These are phyloP conservation scores for Pempheris klunzingeri DNA, from an alignment of 2,797 vertebrate genomes.

Conservation along the genomic window DNA sequence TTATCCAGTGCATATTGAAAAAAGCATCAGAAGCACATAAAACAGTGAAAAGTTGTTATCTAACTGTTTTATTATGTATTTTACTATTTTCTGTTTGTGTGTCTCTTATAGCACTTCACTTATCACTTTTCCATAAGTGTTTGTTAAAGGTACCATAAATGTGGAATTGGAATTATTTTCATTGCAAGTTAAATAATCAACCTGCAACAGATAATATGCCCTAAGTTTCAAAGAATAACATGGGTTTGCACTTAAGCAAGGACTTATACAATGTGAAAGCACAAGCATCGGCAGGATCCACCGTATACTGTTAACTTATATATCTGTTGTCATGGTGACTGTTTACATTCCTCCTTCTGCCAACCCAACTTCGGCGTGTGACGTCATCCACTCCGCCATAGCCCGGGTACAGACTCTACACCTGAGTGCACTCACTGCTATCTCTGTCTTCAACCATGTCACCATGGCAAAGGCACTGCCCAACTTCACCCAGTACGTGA, in stretches of 20 bases:
- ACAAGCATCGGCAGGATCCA: constrained; percentile 1
- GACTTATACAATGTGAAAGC: not conserved
- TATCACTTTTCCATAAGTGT: not conserved
- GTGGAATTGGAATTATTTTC: too few species aligned
- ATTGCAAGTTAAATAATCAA: not conserved
- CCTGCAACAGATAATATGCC: not conserved
- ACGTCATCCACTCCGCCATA: too few species aligned
- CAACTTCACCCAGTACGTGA: too few species aligned
- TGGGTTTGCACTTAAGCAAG: not conserved
- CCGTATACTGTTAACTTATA: too few species aligned
- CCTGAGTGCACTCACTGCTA: too few species aligned
- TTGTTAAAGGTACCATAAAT: not conserved
- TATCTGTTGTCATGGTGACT: too few species aligned
- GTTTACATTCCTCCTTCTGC: too few species aligned
- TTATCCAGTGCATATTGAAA: not conserved
- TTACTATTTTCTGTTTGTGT: not conserved
- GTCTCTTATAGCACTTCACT: not conserved
- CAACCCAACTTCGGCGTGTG: too few species aligned
- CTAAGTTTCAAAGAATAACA: not conserved
- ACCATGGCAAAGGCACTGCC: too few species aligned
- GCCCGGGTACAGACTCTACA: too few species aligned
- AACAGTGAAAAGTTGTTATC: not conserved
- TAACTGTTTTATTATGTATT: not conserved
- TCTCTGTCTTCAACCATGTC: too few species aligned
- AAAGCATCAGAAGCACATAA: not conserved